Conservation (phyloP, 2,888 invertebrate species). For the Mystacides longicornis region DNA sequence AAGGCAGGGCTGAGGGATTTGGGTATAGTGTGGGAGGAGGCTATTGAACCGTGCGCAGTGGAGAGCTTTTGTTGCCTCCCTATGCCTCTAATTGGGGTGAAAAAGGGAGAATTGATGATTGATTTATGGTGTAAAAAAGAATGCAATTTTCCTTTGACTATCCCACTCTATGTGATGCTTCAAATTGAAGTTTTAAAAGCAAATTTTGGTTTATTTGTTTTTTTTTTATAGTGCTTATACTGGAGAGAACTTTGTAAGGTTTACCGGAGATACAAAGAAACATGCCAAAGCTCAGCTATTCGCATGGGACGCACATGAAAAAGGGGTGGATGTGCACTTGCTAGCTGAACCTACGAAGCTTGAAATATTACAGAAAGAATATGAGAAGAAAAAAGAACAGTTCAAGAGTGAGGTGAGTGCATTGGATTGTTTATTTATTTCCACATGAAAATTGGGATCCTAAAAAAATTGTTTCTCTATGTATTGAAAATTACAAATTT, state of each 20-base stretch:
- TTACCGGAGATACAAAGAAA: constrained; percentile 85
- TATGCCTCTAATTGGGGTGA: too few relatives aligned
- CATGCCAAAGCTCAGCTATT: constrained; percentile 91
- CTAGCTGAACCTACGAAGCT: constrained; percentile 97
- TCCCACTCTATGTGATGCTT: too few relatives aligned
- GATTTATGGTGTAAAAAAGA: too few relatives aligned
- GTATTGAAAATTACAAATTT: not conserved
- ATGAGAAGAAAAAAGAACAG: constrained; percentile 80
- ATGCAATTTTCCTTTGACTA: too few relatives aligned
- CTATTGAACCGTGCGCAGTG: too few relatives aligned
- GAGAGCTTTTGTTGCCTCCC: too few relatives aligned
- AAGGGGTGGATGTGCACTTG: constrained; percentile 89
- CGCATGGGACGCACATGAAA: constrained; percentile 94
- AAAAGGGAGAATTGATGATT: too few relatives aligned
- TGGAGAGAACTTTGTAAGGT: constrained; percentile 95
- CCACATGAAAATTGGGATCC: not conserved
- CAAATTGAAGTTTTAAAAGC: too few relatives aligned
- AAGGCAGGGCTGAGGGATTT: too few relatives aligned
- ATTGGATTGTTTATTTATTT: not conserved
- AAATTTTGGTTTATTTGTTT: too few relatives aligned
- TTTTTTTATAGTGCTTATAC: constrained; percentile 64
- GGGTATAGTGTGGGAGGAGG: too few relatives aligned
- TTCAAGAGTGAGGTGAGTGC: constrained; percentile 66
- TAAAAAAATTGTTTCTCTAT: not conserved
- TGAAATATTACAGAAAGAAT: constrained; percentile 84